Evolutionary conservation across 2,113 vertebrate genomes (phyloP).

Genomic region (Pterocles gutturalis): DNA sequence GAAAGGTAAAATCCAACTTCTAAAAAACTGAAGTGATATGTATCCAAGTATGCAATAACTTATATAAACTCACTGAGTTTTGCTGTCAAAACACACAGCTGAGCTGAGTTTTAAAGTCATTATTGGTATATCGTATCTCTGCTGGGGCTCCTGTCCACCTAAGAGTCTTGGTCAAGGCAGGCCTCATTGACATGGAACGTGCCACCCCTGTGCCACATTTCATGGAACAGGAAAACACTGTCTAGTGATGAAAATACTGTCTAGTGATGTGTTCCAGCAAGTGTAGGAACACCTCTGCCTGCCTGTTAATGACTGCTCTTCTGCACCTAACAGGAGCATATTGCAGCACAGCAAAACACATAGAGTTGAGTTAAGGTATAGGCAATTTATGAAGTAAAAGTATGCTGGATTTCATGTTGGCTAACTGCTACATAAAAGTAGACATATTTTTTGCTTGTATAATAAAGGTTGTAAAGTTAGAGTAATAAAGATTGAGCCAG

Average conservation of each 20-base stretch:
- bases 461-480: not conserved
- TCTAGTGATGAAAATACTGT: accelerated
- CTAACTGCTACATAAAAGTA: not conserved
- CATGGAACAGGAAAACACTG: accelerated
- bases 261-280: not conserved
- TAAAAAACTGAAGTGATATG: not conserved
- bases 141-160: not conserved
- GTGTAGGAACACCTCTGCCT: not conserved
- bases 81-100: not conserved
- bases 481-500: not conserved
- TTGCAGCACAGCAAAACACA: not conserved
- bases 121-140: not conserved
- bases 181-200: not conserved
- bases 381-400: not conserved
- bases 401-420: not conserved
- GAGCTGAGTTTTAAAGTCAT: not conserved
- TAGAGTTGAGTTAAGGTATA: not conserved
- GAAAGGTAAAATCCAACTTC: not conserved
- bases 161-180: not conserved
- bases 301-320: not conserved
- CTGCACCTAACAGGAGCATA: not conserved
- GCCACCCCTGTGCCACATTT: not conserved
- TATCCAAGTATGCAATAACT: not conserved
- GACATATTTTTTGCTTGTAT: not conserved
- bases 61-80: not conserved